Percentiles rank a stretch among this genome's conserved stretches.
Evolutionary conservation across 1,140 invertebrate genomes (phyloP).

Genomic region (Rhopalosiphum maidis): DNA sequence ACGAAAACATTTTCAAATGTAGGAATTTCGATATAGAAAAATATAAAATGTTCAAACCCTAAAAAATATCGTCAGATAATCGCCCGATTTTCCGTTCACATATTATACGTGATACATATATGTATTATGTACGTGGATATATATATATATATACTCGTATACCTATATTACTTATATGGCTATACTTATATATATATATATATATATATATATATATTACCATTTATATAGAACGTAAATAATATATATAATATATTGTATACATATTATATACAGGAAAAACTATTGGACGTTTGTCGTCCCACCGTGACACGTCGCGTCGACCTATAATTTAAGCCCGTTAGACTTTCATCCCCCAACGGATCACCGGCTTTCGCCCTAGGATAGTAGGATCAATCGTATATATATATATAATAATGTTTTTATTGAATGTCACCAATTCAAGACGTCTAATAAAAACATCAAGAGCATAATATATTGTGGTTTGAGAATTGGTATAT

Average conservation of each 20-base stretch:
- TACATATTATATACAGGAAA: not conserved
- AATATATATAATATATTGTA: not conserved
- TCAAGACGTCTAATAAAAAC: slow-evolving; percentile 8
- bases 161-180: not conserved
- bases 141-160: not conserved
- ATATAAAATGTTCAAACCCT: not conserved
- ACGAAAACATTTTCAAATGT: not conserved
- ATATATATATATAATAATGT: not conserved
- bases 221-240: not conserved
- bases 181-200: no score
- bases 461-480: slow-evolving; percentile 7
- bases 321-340: slow-evolving; percentile 23
- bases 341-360: slow-evolving; percentile 23
- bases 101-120: not conserved
- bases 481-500: not conserved
- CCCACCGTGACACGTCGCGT: slow-evolving; percentile 1
- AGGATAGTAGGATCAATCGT: slow-evolving; percentile 14
- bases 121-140: no score
- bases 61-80: not conserved
- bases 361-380: not conserved
- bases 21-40: not conserved
- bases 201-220: not conserved
- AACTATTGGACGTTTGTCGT: not conserved
- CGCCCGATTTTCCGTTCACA: not conserved
- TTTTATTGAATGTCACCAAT: slow-evolving; percentile 31